These are phyloP conservation scores for Nomada ferruginata DNA, from an alignment of 2,888 invertebrate species.

Conservation along the genomic window DNA sequence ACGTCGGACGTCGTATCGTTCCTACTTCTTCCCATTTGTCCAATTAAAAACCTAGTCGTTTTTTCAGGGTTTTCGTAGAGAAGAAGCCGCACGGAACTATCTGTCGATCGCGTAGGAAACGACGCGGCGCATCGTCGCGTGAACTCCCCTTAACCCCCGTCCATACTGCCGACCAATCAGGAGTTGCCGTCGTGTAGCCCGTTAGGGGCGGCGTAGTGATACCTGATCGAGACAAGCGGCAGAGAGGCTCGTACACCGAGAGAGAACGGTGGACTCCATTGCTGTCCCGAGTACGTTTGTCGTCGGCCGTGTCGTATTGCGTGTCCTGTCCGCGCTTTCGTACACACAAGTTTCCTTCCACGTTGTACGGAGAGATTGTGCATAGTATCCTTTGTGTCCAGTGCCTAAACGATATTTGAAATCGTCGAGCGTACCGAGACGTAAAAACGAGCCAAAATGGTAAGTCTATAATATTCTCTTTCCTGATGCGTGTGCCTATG, in stretches of 20 bases:
- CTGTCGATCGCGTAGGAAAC: slow-evolving; percentile 76
- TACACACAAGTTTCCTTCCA: slow-evolving; percentile 56
- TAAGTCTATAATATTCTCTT: slow-evolving; percentile 58
- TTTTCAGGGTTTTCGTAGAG: slow-evolving; percentile 58
- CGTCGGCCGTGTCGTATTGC: slow-evolving; percentile 78
- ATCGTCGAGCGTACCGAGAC: slow-evolving; percentile 55
- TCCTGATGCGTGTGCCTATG: slow-evolving; percentile 44
- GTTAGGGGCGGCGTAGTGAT: slow-evolving; percentile 80
- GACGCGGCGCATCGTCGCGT: slow-evolving; percentile 72
- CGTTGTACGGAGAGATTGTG: slow-evolving; percentile 54
- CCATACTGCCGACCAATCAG: slow-evolving; percentile 46
- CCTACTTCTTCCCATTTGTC: slow-evolving; percentile 56
- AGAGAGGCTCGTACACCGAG: slow-evolving; percentile 72
- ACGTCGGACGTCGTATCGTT: slow-evolving; percentile 35
- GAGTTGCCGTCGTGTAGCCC: slow-evolving; percentile 86
- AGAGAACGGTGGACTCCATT: slow-evolving; percentile 79
- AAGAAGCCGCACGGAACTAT: slow-evolving; percentile 76
- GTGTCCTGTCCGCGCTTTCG: slow-evolving; percentile 66
- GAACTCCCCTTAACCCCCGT: slow-evolving; percentile 64
- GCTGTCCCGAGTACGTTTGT: slow-evolving; percentile 82
- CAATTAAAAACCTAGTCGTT: slow-evolving; percentile 66
- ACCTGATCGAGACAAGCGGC: slow-evolving; percentile 67
- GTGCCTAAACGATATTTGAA: slow-evolving; percentile 57
- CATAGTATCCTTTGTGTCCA: slow-evolving; percentile 63
- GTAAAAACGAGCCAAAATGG: slow-evolving; percentile 65